phyloP scores from a whole-genome alignment of 2,888 invertebrate species.

The Stratiomys singularior region DNA sequence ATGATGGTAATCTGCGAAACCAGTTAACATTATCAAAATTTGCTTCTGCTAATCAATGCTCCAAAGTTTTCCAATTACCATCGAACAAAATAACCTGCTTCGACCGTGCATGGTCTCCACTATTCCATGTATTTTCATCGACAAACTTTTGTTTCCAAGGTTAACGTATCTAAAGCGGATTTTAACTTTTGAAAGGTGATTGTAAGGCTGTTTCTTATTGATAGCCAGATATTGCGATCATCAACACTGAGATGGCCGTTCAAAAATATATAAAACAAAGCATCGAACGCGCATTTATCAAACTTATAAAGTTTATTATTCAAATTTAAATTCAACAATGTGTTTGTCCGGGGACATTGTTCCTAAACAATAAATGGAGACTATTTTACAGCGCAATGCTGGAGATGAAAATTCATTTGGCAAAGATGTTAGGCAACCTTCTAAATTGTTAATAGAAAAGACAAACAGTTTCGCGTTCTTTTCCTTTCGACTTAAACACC shows the following conservation, averaged over 20 bases:
- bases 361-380: background rate
- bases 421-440: background rate
- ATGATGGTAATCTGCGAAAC: background rate
- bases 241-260: too few species aligned
- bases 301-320: conserved; percentile 46
- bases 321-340: conserved; percentile 37
- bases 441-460: background rate
- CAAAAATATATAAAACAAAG: conserved; percentile 20
- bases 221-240: too few species aligned
- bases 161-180: conserved; percentile 16
- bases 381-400: background rate
- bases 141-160: conserved; percentile 15
- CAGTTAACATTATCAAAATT: conserved; percentile 5
- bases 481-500: background rate
- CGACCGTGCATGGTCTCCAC: background rate
- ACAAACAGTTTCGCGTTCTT: too few species aligned
- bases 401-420: background rate
- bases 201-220: conserved; percentile 5
- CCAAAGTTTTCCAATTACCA: background rate
- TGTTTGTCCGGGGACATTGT: background rate
- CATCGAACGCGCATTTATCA: background rate
- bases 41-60: background rate
- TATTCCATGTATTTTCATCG: background rate
- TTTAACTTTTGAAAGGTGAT: conserved; percentile 33
- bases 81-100: background rate